Evolutionary conservation across 2,888 invertebrate species (phyloP), one percentile per base, ranked within the genome.

Genomic region (Merodon equestris): DNA sequence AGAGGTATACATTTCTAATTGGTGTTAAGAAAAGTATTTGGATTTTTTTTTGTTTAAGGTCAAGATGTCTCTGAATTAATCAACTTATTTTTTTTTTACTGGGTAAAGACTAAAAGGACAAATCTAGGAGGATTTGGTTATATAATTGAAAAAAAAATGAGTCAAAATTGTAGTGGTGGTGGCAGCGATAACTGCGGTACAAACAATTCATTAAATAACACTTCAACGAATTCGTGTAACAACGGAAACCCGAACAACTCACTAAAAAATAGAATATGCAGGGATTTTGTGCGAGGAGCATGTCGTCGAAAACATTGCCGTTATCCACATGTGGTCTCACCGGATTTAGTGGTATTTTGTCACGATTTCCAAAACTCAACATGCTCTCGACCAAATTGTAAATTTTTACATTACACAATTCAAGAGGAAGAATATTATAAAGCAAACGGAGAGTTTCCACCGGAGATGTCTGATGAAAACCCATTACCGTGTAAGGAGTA

Each of bases 351-450:
- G 18, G 84, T 90, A 42, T 93, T 93, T 83, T 93, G 93, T 84
- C 92, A 92, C 84, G 93, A 93, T 85, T 92, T 90, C 85, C 95
- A 95, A 88, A 95, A 95, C 86, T 92, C 92, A 47, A 91, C 93
- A 75, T 95, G 95, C 85, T 90, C 91, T n/a, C 91, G 95, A 83
- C 90, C 91, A 2, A 93, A 92, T 71, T 95, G 95, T 88, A 90
- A 89, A 84, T 95, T 95, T 86, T 90, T 95, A 47, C 95, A 96
- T 87, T 94, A 95, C 84, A 91, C 93, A 0, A 90, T 93, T 14
- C 94, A 94, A 83, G 95, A 95, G 85, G 95, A 94, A 83, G 92
- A 93, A 74, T 93, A 93, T 83, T 95, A 93, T 84, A 91, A 93
- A 83, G 90, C 91, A 56, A 93, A 93, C 10, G 95, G 95, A 0